Evolutionary conservation across 2,797 vertebrate genomes (phyloP).

Genomic region (Chelonia mydas): DNA sequence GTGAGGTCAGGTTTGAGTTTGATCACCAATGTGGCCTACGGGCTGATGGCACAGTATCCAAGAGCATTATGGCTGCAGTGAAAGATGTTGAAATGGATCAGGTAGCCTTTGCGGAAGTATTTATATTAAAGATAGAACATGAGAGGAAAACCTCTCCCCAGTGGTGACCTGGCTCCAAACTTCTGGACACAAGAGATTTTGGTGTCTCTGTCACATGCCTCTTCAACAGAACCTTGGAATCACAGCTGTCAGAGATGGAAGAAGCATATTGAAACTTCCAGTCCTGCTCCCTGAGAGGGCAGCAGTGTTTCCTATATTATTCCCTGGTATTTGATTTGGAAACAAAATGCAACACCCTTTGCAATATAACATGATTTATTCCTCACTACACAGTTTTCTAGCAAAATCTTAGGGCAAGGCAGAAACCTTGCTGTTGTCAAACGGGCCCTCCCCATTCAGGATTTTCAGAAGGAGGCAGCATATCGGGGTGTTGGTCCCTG

Average conservation of each 20-base stretch:
- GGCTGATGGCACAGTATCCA: neutral
- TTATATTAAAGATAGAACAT: neutral
- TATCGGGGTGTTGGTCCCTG: conserved; percentile 3
- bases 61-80: neutral
- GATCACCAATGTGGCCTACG: neutral
- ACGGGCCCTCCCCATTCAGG: neutral
- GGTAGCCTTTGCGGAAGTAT: neutral
- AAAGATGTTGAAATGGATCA: neutral
- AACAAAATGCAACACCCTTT: neutral
- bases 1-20: neutral
- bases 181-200: neutral
- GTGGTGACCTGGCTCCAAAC: neutral
- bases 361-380: neutral
- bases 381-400: neutral
- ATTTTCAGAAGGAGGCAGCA: conserved; percentile 27
- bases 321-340: neutral
- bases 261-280: neutral
- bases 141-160: neutral
- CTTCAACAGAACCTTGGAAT: neutral
- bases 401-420: neutral
- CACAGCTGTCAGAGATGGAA: neutral
- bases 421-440: neutral
- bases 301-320: neutral
- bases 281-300: neutral
- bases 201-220: neutral